Conservation (phyloP, 2,888 invertebrate genomes). For the Imbricaverruca yamaguchii region DNA sequence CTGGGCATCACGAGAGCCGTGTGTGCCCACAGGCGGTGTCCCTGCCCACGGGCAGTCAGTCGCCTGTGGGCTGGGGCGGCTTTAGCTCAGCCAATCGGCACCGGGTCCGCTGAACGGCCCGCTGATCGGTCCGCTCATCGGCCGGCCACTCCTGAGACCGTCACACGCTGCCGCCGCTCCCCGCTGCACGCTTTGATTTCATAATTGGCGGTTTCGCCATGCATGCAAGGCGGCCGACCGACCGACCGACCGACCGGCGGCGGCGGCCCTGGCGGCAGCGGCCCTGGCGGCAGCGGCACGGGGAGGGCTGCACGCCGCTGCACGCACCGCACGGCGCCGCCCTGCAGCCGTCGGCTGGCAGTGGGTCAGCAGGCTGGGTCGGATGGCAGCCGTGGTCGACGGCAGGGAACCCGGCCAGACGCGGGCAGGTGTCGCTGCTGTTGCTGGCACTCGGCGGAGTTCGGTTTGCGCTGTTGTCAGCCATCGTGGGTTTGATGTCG, state of each 20-base stretch:
- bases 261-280: neutral
- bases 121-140: neutral
- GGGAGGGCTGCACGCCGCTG: neutral
- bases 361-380: neutral
- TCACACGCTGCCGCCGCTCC: neutral
- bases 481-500: too few relatives aligned
- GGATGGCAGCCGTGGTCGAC: too few relatives aligned
- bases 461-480: too few relatives aligned
- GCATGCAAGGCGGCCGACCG: neutral
- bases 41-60: neutral
- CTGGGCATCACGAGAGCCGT: too few relatives aligned
- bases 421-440: too few relatives aligned
- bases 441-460: too few relatives aligned
- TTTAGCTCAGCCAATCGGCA: neutral
- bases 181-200: neutral
- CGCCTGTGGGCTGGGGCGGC: too few relatives aligned
- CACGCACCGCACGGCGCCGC: neutral
- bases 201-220: constrained; percentile 1
- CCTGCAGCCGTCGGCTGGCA: neutral
- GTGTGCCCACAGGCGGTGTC: too few relatives aligned
- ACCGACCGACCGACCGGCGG: neutral
- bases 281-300: neutral
- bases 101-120: neutral
- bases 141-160: neutral
- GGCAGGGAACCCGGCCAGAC: too few relatives aligned